Evolutionary conservation across 2,888 invertebrate species (phyloP).

Genomic region (Piscicola geometra): DNA sequence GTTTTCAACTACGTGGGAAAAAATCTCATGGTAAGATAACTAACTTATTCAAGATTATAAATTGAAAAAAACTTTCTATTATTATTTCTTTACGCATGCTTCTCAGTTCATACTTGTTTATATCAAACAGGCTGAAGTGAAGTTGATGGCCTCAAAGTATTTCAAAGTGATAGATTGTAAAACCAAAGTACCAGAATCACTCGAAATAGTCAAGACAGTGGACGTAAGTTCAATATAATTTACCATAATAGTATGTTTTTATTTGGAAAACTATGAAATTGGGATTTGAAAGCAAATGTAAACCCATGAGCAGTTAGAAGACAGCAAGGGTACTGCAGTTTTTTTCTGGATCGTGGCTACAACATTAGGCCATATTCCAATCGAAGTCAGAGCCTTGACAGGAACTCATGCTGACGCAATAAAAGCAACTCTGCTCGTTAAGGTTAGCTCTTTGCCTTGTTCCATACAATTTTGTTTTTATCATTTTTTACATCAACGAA

Average conservation of each 20-base stretch:
- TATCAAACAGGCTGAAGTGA: constrained; percentile 77
- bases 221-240: not conserved
- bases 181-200: no score
- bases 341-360: constrained; percentile 78
- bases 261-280: no score
- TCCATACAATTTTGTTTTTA: not conserved
- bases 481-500: no score
- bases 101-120: no score
- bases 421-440: constrained; percentile 68
- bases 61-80: no score
- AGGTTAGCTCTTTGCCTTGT: constrained; percentile 56
- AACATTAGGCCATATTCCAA: constrained; percentile 67
- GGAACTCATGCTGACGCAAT: constrained; percentile 74
- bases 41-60: no score
- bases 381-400: constrained; percentile 73
- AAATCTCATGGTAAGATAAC: not conserved
- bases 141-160: constrained; percentile 71
- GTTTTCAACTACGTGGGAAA: constrained; percentile 71
- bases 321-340: constrained; percentile 71
- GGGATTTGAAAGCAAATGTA: not conserved
- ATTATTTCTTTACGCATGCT: no score
- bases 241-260: no score
- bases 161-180: constrained; percentile 46
- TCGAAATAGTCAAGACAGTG: no score
- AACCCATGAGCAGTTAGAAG: constrained; percentile 49